These are phyloP conservation scores for Cirrhinus mrigala DNA, from an alignment of 2,797 vertebrate species.

Conservation along the genomic window DNA sequence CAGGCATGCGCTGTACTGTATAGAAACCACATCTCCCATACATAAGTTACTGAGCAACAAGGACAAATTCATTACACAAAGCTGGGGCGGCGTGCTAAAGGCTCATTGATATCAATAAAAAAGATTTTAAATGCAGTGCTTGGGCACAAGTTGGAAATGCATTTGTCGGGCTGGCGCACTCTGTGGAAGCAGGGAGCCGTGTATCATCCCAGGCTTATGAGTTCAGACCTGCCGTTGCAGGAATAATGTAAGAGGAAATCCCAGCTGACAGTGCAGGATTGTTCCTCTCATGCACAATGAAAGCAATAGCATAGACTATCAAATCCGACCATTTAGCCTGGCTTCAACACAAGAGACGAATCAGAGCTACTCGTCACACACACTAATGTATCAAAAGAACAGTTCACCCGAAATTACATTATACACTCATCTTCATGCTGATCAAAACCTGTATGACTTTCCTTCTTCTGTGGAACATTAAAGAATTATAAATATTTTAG, in stretches of 20 bases:
- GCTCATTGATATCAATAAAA: conserved; percentile 71
- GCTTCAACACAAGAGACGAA: background rate
- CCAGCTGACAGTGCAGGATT: conserved; percentile 40
- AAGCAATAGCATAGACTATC: conserved; percentile 28
- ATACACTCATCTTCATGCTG: background rate
- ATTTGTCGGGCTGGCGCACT: conserved; percentile 26
- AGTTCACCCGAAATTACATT: background rate
- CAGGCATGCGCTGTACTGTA: background rate
- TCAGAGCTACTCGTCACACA: conserved; percentile 11
- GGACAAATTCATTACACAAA: conserved; percentile 53
- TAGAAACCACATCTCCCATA: background rate
- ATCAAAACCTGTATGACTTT: conserved; percentile 7
- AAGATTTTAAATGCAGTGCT: conserved; percentile 65
- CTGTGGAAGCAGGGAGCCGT: conserved; percentile 25
- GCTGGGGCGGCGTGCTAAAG: conserved; percentile 66
- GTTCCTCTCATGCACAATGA: conserved; percentile 40
- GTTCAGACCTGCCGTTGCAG: conserved; percentile 26
- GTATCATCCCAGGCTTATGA: conserved; percentile 42
- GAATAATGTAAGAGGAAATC: conserved; percentile 45
- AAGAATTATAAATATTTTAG: background rate
- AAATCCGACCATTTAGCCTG: conserved; percentile 28
- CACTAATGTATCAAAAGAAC: conserved; percentile 20
- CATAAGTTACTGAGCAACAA: background rate
- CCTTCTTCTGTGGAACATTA: background rate
- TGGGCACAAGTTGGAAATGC: conserved; percentile 55